Conservation (phyloP, 2,113 vertebrate genomes). For the Ancistrus triradiatus region DNA sequence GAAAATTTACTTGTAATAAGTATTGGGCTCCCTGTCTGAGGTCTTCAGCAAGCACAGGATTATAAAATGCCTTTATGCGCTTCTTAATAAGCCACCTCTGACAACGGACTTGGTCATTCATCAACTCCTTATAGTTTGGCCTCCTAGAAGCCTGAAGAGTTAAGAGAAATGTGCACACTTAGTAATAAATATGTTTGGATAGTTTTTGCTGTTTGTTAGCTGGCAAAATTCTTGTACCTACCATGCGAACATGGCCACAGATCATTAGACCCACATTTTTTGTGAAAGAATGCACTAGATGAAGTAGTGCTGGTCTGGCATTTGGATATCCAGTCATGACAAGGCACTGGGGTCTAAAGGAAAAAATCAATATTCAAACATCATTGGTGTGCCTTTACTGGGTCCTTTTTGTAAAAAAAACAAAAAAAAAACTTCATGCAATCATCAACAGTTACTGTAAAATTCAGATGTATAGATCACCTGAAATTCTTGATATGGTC, state of each 20-base stretch:
- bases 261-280: slow-evolving; percentile 95
- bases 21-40: slow-evolving; percentile 86
- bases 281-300: slow-evolving; percentile 90
- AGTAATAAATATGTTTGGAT: not conserved
- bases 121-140: slow-evolving; percentile 85
- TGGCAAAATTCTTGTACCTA: slow-evolving; percentile 55
- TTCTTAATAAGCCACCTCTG: slow-evolving; percentile 92
- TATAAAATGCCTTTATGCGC: slow-evolving; percentile 89
- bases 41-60: slow-evolving; percentile 86
- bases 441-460: no score
- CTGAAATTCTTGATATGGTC: slow-evolving; percentile 97
- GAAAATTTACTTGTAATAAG: slow-evolving; percentile 85
- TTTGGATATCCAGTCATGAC: slow-evolving; percentile 88
- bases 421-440: no score
- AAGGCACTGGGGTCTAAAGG: slow-evolving; percentile 88
- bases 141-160: slow-evolving; percentile 76
- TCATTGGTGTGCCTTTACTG: no score
- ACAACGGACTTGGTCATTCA: slow-evolving; percentile 78
- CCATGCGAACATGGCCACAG: slow-evolving; percentile 85
- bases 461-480: slow-evolving; percentile 53
- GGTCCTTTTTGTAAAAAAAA: no score
- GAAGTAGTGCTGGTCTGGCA: slow-evolving; percentile 86
- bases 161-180: slow-evolving; percentile 2
- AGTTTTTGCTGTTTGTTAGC: not conserved
- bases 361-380: not conserved